Evolutionary conservation across 1,140 invertebrate species (phyloP).

Genomic region (honey bee (Apis mellifera)): Amel_HAv3.1 CM009935.2:1742001-1742500

Average conservation of each 20-base stretch:
- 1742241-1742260: constrained; percentile 9
- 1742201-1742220: constrained; percentile 12
- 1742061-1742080: too few species aligned
- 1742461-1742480: background rate
- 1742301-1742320: background rate
- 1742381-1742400: too few species aligned
- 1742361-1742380: too few species aligned
- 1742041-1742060: background rate
- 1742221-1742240: background rate
- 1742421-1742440: background rate
- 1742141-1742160: constrained; percentile 27
- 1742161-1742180: constrained; percentile 62
- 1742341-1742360: background rate
- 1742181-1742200: constrained; percentile 55
- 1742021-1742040: background rate
- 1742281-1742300: constrained; percentile 3
- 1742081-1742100: background rate
- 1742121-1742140: background rate
- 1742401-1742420: too few species aligned
- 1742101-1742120: background rate
- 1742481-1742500: background rate
- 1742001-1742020: background rate
- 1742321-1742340: background rate
- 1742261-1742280: constrained; percentile 33
- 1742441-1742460: background rate